Base-by-base conservation (phyloP, 1,140 invertebrate genomes). In the Laodelphax striatellus region DNA sequence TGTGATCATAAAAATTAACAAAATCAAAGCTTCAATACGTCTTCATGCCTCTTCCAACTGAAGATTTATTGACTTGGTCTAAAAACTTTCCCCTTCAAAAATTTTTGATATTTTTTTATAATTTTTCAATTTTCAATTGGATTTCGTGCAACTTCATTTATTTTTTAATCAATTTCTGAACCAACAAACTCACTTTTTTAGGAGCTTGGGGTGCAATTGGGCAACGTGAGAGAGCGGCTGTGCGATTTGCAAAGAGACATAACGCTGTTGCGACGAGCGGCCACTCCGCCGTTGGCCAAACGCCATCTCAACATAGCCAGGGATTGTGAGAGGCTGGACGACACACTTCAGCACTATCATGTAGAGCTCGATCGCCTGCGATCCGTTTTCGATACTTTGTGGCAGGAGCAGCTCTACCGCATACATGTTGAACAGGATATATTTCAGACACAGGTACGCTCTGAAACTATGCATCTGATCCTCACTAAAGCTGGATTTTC, bases 361-460 rank as follows among this genome's bases (percentile, higher is more conserved):
- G 73, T 78, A 17, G 83, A 86, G 67, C 67, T 85, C 61, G 83
- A 85, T 58, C 71, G 81, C 52, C 72, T 85, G 62, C 74, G 78
- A 55, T 74, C 73, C 9, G 75, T 81, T 0, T 85, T 85, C 63
- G 81, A 84, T 62, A 74, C 77, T 0, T 73, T 81, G 1, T 86
- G 84, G 84, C 83, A 86, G 64, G 82, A 86, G 63, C 82, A 85
- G 64, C 69, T 84, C n/a, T 81, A 81, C 67, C 72, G 83, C 59
- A 79, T 86, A 63, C 77, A 82, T 57, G 75, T 83, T 5, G 83
- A 86, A 69, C 83, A 85, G 69, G 84, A 85, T 62, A 82, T 85
- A 42, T 82, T 82, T 64, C 79, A 82, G 64, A 76, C 79, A 31
- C 80, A 82, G 75, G 80, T 80, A 66, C 59, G 24, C 6, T n/a